Percentiles rank a stretch among this genome's conserved stretches.
phyloP scores from a whole-genome alignment of 2,113 vertebrate species.

The Leucoraja erinaceus region DNA sequence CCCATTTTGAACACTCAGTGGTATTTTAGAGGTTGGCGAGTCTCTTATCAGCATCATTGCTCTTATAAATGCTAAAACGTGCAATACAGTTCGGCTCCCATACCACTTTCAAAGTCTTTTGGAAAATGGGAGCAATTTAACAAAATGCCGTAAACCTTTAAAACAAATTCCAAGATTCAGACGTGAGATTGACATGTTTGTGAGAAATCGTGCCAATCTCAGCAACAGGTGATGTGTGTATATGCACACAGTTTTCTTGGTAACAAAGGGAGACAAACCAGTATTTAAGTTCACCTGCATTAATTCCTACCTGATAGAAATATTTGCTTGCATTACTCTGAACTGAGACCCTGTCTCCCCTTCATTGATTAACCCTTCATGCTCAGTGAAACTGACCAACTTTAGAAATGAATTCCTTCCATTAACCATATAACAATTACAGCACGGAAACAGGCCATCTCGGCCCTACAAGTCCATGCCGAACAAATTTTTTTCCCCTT shows the following conservation, averaged over 20 bases:
- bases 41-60: neutral
- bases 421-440: too few species aligned
- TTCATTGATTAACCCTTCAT: neutral
- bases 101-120: neutral
- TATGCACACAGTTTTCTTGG: neutral
- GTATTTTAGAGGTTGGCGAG: neutral
- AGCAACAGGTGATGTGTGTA: slow-evolving; percentile 16
- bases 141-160: neutral
- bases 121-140: neutral
- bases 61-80: neutral
- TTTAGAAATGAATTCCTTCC: neutral
- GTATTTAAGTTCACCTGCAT: slow-evolving; percentile 31
- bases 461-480: too few species aligned
- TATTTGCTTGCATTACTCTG: neutral
- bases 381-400: neutral
- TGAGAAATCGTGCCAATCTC: neutral
- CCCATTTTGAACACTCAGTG: neutral
- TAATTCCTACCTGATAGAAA: neutral
- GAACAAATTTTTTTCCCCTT: too few species aligned
- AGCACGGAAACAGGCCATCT: too few species aligned
- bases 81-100: neutral
- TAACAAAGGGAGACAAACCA: slow-evolving; percentile 28
- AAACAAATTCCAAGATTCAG: neutral
- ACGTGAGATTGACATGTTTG: slow-evolving; percentile 33
- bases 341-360: neutral